Base-by-base conservation (phyloP, 23 tunicate genomes). In the Ascidia mentula region DNA sequence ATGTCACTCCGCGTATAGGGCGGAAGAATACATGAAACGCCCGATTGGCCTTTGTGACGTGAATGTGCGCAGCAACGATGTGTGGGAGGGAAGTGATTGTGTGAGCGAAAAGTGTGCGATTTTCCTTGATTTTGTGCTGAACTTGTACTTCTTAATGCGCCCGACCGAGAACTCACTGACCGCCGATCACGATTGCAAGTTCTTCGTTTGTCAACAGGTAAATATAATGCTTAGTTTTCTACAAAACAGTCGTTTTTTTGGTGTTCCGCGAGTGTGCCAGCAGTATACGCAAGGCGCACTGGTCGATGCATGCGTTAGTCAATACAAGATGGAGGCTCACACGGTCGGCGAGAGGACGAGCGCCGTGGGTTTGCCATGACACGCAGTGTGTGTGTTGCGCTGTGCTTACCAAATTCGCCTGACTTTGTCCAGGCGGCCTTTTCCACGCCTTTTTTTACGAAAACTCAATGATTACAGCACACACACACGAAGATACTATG, bases 21-120 rank as follows among this genome's bases (percentile, higher is more conserved):
- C 74, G 74, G 74, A 70, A 30, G 74, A 70, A 70, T 70, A 70
- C 38, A 22, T 32, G 37, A 3, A 32, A 70, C 74, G 74, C 39
- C 38, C 38, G 74, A 70, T 6, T 70, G 74, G 74, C 35, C 39
- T 32, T 70, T 70, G 30, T 70, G 74, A 70, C 74, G 74, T 70
- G 74, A 70, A 32, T 70, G 74, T 70, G 74, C 74, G 74, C 74
- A 34, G 38, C 39, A 53, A 9, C 28, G 65, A 53, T 53, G 65
- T 53, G 65, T 53, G 65, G 65, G 65, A 53, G 65, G 65, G 65
- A 53, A 53, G 65, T 53, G 65, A 53, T 53, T 53, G 65, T 53
- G 65, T 53, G 65, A 53, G 65, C 65, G 65, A 53, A 28, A 53
- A 26, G 13, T 26, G 13, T 53, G 13, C 65, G 65, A 53, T 5